Evolutionary conservation across 2,113 vertebrate species (phyloP), one percentile per base, ranked within the genome.

Genomic region (Pelmatolapia mariae): DNA sequence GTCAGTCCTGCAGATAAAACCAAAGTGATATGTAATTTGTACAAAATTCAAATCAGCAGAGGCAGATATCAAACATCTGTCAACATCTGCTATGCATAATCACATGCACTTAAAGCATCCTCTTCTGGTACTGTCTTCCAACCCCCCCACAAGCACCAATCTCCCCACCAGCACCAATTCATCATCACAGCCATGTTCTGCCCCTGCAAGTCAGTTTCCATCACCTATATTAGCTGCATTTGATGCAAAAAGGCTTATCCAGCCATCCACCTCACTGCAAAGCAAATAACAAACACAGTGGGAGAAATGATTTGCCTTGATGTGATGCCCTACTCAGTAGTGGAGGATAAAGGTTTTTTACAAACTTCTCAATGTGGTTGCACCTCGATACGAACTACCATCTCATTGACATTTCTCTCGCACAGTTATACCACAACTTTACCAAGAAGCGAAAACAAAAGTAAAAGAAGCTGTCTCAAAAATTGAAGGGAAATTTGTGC

Each of bases 401-500:
- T 56, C 1, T 7, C 11, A 7, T 56, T 56, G 53, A 4, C 53
- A 7, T 56, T 56, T 24, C 22, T 56, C 53, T 56, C 1, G 1
- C 53, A 56, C n/a, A 24, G 10, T 56, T 56, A 56, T 24, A 56
- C 11, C 53, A 24, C 11, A 24, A 54, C 10, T 54, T 24, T 54
- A 56, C 53, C 53, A 12, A 56, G 53, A 56, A 13, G 22, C 2
- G 4, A 56, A 56, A 56, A 24, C 53, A 56, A 56, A 56, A 24
- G 22, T 56, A 56, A 13, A 56, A 8, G 22, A 56, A 24, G 22
- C 6, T 24, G 22, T 56, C 22, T 56, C 11, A 56, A 56, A 56
- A 4, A 0, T 0, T 56, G 53, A 56, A 1, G 22, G 0, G 4
- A 56, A 56, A 24, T 56, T 24, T 56, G 53, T 56, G 53, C 53